Evolutionary conservation across 1,140 invertebrate species (phyloP).

Genomic region (Nymphalis io): DNA sequence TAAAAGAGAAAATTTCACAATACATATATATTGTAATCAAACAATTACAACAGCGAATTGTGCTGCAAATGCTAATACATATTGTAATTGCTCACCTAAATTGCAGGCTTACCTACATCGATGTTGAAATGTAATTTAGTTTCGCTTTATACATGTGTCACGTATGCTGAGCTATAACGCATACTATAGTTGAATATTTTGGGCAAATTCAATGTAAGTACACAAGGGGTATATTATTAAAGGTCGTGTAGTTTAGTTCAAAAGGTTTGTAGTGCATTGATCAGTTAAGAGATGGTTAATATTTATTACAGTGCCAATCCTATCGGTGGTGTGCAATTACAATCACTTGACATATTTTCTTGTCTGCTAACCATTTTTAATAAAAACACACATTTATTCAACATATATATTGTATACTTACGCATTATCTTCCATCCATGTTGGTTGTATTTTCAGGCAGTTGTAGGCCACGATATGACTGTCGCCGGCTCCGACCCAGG

Average conservation of each 20-base stretch:
- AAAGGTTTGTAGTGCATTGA: no score
- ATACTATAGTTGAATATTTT: neutral
- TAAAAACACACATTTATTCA: no score
- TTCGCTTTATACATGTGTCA: neutral
- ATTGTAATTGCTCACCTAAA: neutral
- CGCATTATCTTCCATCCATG: constrained; percentile 75
- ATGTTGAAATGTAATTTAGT: constrained; percentile 10
- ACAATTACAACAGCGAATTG: neutral
- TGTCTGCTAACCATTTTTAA: no score
- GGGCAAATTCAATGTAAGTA: neutral
- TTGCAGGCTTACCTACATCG: neutral
- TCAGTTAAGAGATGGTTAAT: no score
- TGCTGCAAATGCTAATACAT: neutral
- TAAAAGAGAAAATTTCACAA: no score
- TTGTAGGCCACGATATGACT: constrained; percentile 56
- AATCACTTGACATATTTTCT: no score
- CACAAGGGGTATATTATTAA: no score
- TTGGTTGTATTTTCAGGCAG: constrained; percentile 73
- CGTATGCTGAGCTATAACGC: neutral
- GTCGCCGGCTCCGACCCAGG: constrained; percentile 65
- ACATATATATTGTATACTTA: constrained; percentile 39
- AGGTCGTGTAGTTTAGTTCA: no score
- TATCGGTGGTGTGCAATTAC: no score
- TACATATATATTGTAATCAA: neutral
- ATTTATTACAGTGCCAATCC: no score